phyloP scores from a whole-genome alignment of 37 sponge, comb jelly and placozoan genomes.

The Crambe crambe region DNA sequence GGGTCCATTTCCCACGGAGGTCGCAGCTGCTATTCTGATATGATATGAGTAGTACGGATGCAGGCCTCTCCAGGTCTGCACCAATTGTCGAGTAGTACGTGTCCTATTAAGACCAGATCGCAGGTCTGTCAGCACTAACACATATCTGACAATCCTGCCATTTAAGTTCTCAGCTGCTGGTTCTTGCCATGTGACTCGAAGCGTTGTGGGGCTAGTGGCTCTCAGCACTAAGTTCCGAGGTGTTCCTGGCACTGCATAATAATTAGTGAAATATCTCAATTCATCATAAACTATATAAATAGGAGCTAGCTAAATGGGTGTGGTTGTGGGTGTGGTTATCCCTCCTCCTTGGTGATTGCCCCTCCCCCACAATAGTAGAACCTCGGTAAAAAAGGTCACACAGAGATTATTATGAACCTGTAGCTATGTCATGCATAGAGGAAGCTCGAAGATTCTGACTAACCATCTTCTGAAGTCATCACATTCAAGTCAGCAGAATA shows the following conservation, averaged over 20 bases:
- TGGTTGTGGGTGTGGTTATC: too few relatives aligned
- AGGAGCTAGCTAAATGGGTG: too few relatives aligned
- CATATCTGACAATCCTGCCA: constrained; percentile 2
- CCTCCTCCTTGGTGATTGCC: too few relatives aligned
- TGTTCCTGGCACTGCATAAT: constrained; percentile 4
- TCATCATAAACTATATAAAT: too few relatives aligned
- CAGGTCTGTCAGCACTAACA: neutral
- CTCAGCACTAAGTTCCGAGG: constrained; percentile 2
- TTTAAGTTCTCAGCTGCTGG: constrained; percentile 18
- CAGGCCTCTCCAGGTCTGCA: neutral
- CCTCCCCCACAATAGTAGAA: too few relatives aligned
- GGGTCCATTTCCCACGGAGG: neutral
- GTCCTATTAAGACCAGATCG: too few relatives aligned
- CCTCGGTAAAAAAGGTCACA: too few relatives aligned
- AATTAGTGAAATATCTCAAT: too few relatives aligned
- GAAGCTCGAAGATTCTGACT: neutral
- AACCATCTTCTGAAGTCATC: constrained; percentile 9
- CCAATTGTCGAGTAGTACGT: too few relatives aligned
- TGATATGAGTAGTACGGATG: constrained; percentile 6
- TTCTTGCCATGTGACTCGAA: constrained; percentile 2
- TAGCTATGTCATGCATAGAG: too few relatives aligned
- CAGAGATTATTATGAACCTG: too few relatives aligned
- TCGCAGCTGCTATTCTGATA: constrained; percentile 11
- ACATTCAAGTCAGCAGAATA: neutral
- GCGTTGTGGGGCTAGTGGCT: neutral